A percentile compares a stretch with the other conserved stretches of the same genome.
phyloP scores from a whole-genome alignment of 2,888 invertebrate species.

The Erebia aethiops region DNA sequence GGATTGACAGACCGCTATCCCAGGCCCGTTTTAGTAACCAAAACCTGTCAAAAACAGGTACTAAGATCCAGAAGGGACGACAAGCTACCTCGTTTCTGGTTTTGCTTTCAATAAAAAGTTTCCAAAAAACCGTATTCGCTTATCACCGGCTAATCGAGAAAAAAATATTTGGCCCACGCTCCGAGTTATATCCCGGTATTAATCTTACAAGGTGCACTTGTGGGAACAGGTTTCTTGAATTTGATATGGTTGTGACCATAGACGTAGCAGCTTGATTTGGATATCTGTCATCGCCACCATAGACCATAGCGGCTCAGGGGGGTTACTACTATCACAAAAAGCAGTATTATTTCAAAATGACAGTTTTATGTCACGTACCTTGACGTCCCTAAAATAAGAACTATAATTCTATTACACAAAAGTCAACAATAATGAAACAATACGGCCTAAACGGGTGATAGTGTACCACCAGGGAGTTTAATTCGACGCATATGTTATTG shows the following conservation, averaged over 20 bases:
- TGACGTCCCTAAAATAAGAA: too few species aligned
- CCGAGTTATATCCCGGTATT: conserved; percentile 58
- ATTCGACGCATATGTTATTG: conserved; percentile 72
- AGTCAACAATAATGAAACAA: too few species aligned
- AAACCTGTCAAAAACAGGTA: neutral
- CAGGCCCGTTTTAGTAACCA: too few species aligned
- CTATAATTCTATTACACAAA: too few species aligned
- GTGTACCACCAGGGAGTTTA: conserved; percentile 52
- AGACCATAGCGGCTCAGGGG: conserved; percentile 58
- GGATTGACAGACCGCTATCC: too few species aligned
- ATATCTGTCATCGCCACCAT: too few species aligned
- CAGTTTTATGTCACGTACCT: too few species aligned
- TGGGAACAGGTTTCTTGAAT: conserved; percentile 64
- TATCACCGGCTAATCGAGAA: conserved; percentile 42
- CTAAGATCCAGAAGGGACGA: neutral
- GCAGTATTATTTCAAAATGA: too few species aligned
- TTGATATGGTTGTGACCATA: conserved; percentile 69
- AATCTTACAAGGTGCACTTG: conserved; percentile 69
- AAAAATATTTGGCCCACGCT: conserved; percentile 52
- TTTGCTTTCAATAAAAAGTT: conserved; percentile 12
- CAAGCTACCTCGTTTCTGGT: neutral
- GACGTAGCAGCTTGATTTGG: conserved; percentile 71
- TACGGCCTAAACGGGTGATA: too few species aligned
- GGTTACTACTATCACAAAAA: too few species aligned
- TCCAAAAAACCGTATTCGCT: conserved; percentile 14